A percentile compares a stretch with the other conserved stretches of the same genome.
Conservation (phyloP, 1,140 invertebrate species). For the Lerema accius region DNA sequence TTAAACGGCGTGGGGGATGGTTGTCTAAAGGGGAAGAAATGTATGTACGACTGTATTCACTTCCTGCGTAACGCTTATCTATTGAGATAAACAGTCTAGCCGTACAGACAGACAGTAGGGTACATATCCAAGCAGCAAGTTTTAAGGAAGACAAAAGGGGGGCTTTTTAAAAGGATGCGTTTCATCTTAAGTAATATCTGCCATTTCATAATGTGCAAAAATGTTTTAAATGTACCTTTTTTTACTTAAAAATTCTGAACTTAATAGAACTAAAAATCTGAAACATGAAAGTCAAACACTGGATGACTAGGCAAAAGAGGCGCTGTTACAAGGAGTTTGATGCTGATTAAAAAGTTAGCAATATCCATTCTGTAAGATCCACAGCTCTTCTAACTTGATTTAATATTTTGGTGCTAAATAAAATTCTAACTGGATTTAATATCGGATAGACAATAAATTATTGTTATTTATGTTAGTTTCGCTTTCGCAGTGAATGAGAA, state of each 20-base stretch:
- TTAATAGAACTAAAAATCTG: too few relatives aligned
- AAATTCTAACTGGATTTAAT: too few relatives aligned
- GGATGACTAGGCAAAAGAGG: too few relatives aligned
- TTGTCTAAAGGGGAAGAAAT: constrained; percentile 21
- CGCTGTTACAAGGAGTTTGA: too few relatives aligned
- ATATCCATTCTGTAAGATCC: too few relatives aligned
- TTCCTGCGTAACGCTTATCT: constrained; percentile 29
- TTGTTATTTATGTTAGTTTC: constrained; percentile 12
- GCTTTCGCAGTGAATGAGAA: constrained; percentile 35
- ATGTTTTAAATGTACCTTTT: too few relatives aligned
- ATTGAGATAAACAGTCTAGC: constrained; percentile 34
- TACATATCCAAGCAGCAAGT: constrained; percentile 30
- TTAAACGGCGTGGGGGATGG: constrained; percentile 3
- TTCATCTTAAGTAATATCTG: constrained; percentile 25
- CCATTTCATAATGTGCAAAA: constrained; percentile 8
- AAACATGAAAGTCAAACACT: too few relatives aligned
- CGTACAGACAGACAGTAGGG: constrained; percentile 28
- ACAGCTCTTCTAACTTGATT: too few relatives aligned
- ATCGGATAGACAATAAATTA: too few relatives aligned
- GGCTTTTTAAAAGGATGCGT: constrained; percentile 18
- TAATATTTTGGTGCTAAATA: too few relatives aligned
- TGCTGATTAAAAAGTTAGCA: too few relatives aligned
- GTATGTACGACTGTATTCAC: constrained; percentile 28
- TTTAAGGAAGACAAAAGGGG: constrained; percentile 27
- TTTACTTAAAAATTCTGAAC: too few relatives aligned